Conservation (phyloP, 2,888 invertebrate species). For the Amblyjoppa proteus region DNA sequence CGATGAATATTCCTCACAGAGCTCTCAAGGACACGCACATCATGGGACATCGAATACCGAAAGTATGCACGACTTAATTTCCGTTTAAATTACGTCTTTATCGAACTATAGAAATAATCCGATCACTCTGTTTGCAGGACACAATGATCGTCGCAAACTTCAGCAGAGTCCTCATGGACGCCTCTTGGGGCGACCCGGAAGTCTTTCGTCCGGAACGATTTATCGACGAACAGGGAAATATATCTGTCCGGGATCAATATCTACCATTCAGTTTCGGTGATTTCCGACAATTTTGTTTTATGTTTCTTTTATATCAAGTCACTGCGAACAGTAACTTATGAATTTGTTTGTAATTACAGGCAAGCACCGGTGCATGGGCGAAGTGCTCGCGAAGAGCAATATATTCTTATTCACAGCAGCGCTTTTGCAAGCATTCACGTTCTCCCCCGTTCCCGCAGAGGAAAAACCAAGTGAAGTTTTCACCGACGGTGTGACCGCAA, state of each 20-base stretch:
- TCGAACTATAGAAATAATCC: conserved; percentile 3
- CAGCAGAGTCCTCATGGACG: conserved; percentile 90
- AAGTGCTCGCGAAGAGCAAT: conserved; percentile 91
- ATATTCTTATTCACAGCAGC: conserved; percentile 91
- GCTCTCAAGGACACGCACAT: conserved; percentile 90
- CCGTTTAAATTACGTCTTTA: neutral
- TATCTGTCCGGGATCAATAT: conserved; percentile 88
- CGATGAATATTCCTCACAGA: conserved; percentile 93
- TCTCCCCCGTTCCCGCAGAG: conserved; percentile 89
- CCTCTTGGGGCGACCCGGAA: conserved; percentile 89
- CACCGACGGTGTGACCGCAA: conserved; percentile 92
- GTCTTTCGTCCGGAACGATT: conserved; percentile 92
- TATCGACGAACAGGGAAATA: conserved; percentile 87
- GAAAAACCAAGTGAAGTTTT: conserved; percentile 88
- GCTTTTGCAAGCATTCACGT: conserved; percentile 90
- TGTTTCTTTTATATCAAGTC: neutral
- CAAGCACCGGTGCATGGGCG: conserved; percentile 93
- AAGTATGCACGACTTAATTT: conserved; percentile 86
- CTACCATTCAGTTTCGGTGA: conserved; percentile 92
- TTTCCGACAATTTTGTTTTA: neutral
- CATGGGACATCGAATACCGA: conserved; percentile 91
- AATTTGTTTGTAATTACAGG: conserved; percentile 78
- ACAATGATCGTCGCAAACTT: conserved; percentile 93
- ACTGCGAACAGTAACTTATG: neutral
- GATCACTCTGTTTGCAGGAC: conserved; percentile 86